Evolutionary conservation across 2,797 vertebrate genomes (phyloP), one percentile per base, ranked within the genome.

Genomic region (Protosalanx chinensis): DNA sequence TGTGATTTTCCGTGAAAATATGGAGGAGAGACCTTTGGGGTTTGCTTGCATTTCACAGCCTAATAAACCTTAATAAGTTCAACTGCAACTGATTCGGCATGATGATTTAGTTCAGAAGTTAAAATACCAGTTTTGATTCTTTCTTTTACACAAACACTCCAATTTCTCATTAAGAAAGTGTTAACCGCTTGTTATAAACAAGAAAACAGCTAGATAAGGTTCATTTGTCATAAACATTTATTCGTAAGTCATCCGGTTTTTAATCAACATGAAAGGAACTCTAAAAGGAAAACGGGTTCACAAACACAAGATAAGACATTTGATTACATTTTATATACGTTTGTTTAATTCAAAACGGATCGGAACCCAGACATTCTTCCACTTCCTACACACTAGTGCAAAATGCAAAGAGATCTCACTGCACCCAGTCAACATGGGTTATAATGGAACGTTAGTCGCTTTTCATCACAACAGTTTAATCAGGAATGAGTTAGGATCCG

Each of bases 11-110:
- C 80, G 86, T 90, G 76, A 73, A 64, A 41, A 81, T 74, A 74
- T 53, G 60, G 49, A 79, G 67, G 61, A 75, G 68, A 79, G 72
- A 58, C 64, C 78, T 56, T n/a, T 56, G 65, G 75, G 67, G 70
- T 79, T 82, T 72, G 67, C 77, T 71, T 70, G 75, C 77, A 73
- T 86, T 84, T 86, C 67, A 76, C 72, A 79, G 80, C 30, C 70
- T 79, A 88, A 84, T 87, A 88, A 88, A 90, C 73, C 63, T 68
- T 70, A 79, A 76, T 73, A 59, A 58, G 58, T 70, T 68, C 56
- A 60, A 64, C 16, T 46, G 41, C 41, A 13, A 46, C 10, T 46
- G 41, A 8, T 46, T 46, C 41, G 0, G 41, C 41, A 46, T 46
- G 41, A 46, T 46, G 37, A 10, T 41, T 41, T 41, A 12, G 7